Conservation (phyloP, 2,113 vertebrate genomes). For the Apus apus region DNA sequence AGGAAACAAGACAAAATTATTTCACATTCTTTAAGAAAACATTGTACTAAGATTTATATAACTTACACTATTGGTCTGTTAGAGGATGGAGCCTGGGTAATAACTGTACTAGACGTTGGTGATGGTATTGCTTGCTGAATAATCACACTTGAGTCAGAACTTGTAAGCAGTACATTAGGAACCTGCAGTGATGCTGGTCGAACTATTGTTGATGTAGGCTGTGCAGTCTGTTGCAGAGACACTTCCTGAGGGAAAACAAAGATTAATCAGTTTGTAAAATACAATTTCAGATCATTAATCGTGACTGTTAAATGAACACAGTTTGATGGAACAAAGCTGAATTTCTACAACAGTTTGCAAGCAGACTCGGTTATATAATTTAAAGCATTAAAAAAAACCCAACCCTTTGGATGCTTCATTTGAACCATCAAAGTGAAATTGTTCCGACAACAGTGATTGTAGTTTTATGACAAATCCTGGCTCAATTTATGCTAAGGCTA, state of each 20-base stretch:
- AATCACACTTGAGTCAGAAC: constrained; percentile 96
- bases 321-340: not conserved
- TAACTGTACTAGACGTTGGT: constrained; percentile 99
- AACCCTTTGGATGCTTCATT: not conserved
- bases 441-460: not conserved
- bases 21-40: not conserved
- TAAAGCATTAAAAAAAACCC: not conserved
- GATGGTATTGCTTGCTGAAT: constrained; percentile 98
- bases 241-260: constrained; percentile 83
- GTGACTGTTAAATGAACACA: not conserved
- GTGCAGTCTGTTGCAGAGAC: constrained; percentile 92
- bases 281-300: not conserved
- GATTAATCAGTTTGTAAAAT: not conserved
- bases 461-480: not conserved
- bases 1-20: not conserved
- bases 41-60: constrained; percentile 49
- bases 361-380: not conserved
- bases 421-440: not conserved
- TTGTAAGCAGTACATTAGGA: constrained; percentile 96
- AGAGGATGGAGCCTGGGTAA: constrained; percentile 96
- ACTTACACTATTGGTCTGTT: constrained; percentile 99
- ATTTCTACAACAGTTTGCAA: not conserved
- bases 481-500: not conserved
- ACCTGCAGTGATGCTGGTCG: constrained; percentile 97
- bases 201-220: constrained; percentile 96